These are phyloP conservation scores for Ips nitidus DNA, from an alignment of 1,140 invertebrate genomes.

Conservation along the genomic window DNA sequence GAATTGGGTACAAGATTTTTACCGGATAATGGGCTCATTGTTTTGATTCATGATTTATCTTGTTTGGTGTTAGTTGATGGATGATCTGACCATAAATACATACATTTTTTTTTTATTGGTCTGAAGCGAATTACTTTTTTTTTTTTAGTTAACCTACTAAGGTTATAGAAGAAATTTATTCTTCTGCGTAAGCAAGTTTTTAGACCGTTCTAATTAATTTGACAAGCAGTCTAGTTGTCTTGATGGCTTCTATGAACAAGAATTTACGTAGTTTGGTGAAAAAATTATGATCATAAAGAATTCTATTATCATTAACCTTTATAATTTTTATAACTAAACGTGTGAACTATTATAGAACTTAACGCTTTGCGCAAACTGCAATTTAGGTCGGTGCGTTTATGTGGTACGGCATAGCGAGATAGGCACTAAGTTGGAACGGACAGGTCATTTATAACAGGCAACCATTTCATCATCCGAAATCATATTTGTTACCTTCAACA, in stretches of 20 bases:
- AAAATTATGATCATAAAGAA: too few relatives aligned
- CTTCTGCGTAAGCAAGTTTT: too few relatives aligned
- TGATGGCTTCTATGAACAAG: too few relatives aligned
- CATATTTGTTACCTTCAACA: slow-evolving; percentile 46
- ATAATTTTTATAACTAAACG: too few relatives aligned
- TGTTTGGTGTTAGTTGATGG: slow-evolving; percentile 5
- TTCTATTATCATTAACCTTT: too few relatives aligned
- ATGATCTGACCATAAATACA: not conserved
- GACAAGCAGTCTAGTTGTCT: too few relatives aligned
- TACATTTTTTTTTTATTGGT: too few relatives aligned
- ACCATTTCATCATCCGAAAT: slow-evolving; percentile 47
- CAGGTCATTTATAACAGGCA: slow-evolving; percentile 28
- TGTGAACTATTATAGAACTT: not conserved
- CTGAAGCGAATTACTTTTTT: too few relatives aligned
- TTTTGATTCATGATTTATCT: slow-evolving; percentile 18
- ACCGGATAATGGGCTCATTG: slow-evolving; percentile 1
- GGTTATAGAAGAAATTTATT: too few relatives aligned
- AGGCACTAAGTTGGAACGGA: slow-evolving; percentile 29
- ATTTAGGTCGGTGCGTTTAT: slow-evolving; percentile 14
- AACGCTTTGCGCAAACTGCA: not conserved
- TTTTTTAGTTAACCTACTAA: too few relatives aligned
- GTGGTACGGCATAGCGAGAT: slow-evolving; percentile 15
- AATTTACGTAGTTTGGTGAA: too few relatives aligned
- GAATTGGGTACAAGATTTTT: not conserved
- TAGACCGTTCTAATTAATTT: too few relatives aligned